Conservation (phyloP, 2,113 vertebrate genomes). For the Aspiorhynchus laticeps region DNA sequence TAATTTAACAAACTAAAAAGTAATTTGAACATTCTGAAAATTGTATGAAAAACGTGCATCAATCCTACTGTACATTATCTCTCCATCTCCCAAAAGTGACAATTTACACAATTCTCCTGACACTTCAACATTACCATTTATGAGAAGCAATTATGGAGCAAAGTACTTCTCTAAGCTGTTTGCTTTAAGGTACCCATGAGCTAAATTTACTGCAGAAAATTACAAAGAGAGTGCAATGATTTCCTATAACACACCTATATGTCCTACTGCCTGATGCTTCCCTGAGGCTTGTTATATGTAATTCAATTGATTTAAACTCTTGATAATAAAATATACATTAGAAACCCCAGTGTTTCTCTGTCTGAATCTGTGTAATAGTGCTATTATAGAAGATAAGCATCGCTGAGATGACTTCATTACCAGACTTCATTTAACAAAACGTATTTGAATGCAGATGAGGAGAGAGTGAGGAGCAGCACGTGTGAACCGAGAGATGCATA, state of each 20-base stretch:
- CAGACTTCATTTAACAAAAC: constrained; percentile 58
- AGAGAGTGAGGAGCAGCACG: constrained; percentile 44
- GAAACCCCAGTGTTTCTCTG: constrained; percentile 49
- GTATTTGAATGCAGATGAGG: constrained; percentile 57
- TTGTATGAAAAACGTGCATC: not conserved
- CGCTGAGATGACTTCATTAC: constrained; percentile 64
- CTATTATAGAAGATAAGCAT: constrained; percentile 61
- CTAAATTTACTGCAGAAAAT: constrained; percentile 71
- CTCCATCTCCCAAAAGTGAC: constrained; percentile 40
- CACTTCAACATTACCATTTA: constrained; percentile 62
- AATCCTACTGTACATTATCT: constrained; percentile 13
- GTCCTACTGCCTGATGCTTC: constrained; percentile 51
- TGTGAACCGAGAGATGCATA: not conserved
- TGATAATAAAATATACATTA: constrained; percentile 66
- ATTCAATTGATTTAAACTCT: constrained; percentile 68
- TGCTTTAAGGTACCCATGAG: constrained; percentile 62
- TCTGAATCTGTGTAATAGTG: constrained; percentile 53
- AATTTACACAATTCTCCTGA: constrained; percentile 34
- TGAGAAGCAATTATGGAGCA: constrained; percentile 58
- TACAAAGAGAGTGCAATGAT: constrained; percentile 50
- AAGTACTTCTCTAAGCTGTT: constrained; percentile 48
- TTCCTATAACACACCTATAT: constrained; percentile 47
- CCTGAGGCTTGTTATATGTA: constrained; percentile 64
- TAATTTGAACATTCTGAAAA: not conserved
- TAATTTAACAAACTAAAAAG: not conserved